Percentiles rank a stretch among this genome's conserved stretches.
phyloP scores from a whole-genome alignment of 1,140 invertebrate genomes.

The Meloidogyne hapla region DNA sequence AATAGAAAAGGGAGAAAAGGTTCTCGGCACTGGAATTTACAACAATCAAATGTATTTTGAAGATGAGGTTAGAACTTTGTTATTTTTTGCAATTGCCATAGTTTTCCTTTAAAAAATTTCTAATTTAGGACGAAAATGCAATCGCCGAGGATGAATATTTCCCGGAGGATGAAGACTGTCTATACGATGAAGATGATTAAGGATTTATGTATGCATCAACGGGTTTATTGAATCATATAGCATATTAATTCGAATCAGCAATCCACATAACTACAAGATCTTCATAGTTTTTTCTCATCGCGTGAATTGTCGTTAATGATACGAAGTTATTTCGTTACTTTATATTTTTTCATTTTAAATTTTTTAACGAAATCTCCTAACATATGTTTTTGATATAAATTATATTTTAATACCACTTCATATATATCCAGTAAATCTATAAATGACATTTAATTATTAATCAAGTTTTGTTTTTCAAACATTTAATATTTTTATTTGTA shows the following conservation, averaged over 20 bases:
- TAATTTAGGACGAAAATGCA: conserved; percentile 15
- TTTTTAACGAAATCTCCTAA: conserved; percentile 3
- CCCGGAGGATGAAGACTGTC: not conserved
- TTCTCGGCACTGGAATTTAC: conserved; percentile 16
- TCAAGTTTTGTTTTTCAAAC: too few relatives aligned
- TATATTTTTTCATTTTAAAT: not conserved
- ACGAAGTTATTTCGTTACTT: not conserved
- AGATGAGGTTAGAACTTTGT: not conserved
- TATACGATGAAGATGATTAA: not conserved
- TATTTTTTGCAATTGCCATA: not conserved
- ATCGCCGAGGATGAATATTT: conserved; percentile 6
- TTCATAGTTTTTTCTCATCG: not conserved
- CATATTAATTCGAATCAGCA: not conserved
- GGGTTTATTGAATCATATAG: not conserved
- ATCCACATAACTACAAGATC: not conserved
- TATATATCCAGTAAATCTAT: not conserved
- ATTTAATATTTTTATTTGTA: too few relatives aligned
- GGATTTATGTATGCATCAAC: not conserved
- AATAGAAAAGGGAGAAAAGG: not conserved
- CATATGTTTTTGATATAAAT: not conserved
- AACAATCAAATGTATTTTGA: conserved; percentile 24
- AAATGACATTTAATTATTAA: not conserved
- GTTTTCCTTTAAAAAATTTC: not conserved
- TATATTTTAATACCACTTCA: not conserved
- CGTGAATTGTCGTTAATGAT: not conserved